phyloP scores from a whole-genome alignment of 2,888 invertebrate species.

The Bhutanitis thaidina region DNA sequence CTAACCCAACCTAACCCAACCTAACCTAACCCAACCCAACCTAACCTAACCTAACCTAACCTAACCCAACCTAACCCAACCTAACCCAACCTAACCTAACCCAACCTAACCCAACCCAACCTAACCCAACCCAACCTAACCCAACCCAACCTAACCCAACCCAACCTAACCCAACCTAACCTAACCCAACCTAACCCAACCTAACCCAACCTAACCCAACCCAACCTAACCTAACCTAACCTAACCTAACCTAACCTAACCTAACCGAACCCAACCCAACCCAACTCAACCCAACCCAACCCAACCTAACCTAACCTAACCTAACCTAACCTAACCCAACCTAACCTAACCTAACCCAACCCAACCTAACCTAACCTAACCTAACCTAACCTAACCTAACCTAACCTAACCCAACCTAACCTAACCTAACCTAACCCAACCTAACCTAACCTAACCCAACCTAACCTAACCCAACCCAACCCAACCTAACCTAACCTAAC shows the following conservation, averaged over 20 bases:
- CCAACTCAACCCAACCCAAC: no score
- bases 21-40: slow-evolving; percentile 8
- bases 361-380: slow-evolving; percentile 4
- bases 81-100: no score
- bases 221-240: no score
- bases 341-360: slow-evolving; percentile 3
- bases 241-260: no score
- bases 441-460: slow-evolving; percentile 4
- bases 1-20: slow-evolving; percentile 9
- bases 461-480: not conserved
- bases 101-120: slow-evolving; percentile 2
- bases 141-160: no score
- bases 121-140: slow-evolving; percentile 2
- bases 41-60: slow-evolving; percentile 7
- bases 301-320: slow-evolving; percentile 5
- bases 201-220: slow-evolving; percentile 3
- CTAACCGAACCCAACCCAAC: no score
- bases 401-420: slow-evolving; percentile 2
- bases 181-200: slow-evolving; percentile 2
- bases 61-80: slow-evolving; percentile 9
- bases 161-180: not conserved
- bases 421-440: slow-evolving; percentile 4
- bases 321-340: slow-evolving; percentile 4
- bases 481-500: not conserved
- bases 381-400: slow-evolving; percentile 4